Percentiles rank a stretch among this genome's conserved stretches.
Conservation (phyloP, 2,888 invertebrate genomes). For the Oligia fasciuncula region DNA sequence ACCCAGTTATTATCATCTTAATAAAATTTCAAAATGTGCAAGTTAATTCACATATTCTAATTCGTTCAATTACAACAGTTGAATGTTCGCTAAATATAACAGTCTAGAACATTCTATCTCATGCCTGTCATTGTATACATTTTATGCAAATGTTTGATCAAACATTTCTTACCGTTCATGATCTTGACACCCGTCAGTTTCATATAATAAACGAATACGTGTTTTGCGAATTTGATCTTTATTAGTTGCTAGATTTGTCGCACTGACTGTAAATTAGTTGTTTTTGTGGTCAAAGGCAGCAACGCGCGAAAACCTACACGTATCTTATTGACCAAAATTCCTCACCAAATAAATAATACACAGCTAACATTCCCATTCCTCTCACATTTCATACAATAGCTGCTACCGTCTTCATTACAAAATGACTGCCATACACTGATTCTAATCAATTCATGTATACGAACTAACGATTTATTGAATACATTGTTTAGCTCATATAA, state of each 20-base stretch:
- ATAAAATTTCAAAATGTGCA: not conserved
- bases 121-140: conserved; percentile 6
- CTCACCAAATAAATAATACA: conserved; percentile 9
- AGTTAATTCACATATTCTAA: not conserved
- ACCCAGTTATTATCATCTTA: conserved; percentile 11
- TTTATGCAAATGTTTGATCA: conserved; percentile 18
- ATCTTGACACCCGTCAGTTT: not conserved
- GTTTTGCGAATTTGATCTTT: not conserved
- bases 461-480: conserved; percentile 20
- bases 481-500: conserved; percentile 32
- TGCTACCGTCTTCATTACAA: conserved; percentile 35
- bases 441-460: conserved; percentile 31
- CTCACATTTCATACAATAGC: conserved; percentile 35
- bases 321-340: conserved; percentile 13
- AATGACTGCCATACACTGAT: conserved; percentile 16
- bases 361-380: not conserved
- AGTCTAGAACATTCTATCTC: conserved; percentile 54
- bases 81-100: conserved; percentile 51
- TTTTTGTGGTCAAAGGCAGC: not conserved
- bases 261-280: not conserved
- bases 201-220: not conserved
- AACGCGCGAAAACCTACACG: not conserved
- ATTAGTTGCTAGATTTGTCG: too few species aligned
- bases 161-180: conserved; percentile 11
- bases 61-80: conserved; percentile 25